These are phyloP conservation scores for Takifugu rubripes DNA, from an alignment of 2,797 vertebrate genomes.

Conservation along the genomic window DNA sequence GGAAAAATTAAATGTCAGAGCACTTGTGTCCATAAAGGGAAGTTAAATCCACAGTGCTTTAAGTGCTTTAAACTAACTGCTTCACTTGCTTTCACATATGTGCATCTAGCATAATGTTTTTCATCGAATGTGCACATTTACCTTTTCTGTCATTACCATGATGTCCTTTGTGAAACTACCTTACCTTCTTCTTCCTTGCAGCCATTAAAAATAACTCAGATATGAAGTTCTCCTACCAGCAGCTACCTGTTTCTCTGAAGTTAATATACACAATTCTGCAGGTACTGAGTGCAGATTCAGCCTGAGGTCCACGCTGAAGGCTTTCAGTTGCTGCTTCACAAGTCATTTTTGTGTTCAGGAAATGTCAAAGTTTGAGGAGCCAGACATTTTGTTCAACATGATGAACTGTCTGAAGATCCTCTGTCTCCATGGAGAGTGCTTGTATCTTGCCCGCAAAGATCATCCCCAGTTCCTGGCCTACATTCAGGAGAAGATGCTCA, in stretches of 20 bases:
- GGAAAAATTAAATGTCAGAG: no score
- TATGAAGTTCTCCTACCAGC: constrained; percentile 92
- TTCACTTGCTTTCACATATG: no score
- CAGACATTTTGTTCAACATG: constrained; percentile 99
- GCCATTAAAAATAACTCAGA: constrained; percentile 91
- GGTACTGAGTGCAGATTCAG: constrained; percentile 71
- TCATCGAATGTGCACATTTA: not conserved
- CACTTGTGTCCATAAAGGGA: no score
- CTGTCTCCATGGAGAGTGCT: constrained; percentile 94
- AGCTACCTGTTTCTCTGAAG: constrained; percentile 92
- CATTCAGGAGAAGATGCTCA: constrained; percentile 96
- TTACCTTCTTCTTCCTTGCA: constrained; percentile 48
- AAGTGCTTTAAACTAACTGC: no score
- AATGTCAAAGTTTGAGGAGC: constrained; percentile 97
- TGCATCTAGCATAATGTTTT: not conserved
- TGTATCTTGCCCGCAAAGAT: constrained; percentile 91
- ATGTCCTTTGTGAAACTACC: not conserved
- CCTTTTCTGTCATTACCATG: no score
- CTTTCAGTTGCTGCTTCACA: constrained; percentile 4
- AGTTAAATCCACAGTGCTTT: no score
- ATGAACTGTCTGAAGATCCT: constrained; percentile 95
- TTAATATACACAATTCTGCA: constrained; percentile 97
- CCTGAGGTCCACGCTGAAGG: not conserved
- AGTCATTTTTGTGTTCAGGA: constrained; percentile 74
- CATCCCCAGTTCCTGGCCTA: constrained; percentile 92